Percentiles rank a stretch among this genome's conserved stretches.
Evolutionary conservation across 1,140 invertebrate species (phyloP).

Genomic region (Acromyrmex charruanus): DNA sequence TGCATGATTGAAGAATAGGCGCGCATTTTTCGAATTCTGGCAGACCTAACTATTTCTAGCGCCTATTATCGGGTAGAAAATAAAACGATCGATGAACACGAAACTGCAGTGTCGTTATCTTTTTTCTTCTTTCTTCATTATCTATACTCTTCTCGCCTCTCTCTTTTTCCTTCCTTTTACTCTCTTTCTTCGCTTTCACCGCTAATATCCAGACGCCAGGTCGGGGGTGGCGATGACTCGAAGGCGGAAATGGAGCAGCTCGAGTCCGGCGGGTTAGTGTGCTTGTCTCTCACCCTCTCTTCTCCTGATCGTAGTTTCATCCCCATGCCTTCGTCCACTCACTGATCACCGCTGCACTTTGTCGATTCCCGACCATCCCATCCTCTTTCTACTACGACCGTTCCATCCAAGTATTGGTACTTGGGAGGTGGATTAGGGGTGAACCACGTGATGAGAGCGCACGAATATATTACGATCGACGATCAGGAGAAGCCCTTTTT

Average conservation of each 20-base stretch:
- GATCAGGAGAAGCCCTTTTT: slow-evolving; percentile 63
- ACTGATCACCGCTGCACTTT: slow-evolving; percentile 59
- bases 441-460: slow-evolving; percentile 59
- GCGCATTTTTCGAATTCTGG: not conserved
- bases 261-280: slow-evolving; percentile 73
- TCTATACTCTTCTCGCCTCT: slow-evolving; percentile 37
- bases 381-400: slow-evolving; percentile 38
- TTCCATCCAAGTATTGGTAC: slow-evolving; percentile 71
- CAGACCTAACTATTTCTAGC: slow-evolving; percentile 11
- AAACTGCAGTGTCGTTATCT: slow-evolving; percentile 48
- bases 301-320: slow-evolving; percentile 52
- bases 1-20: not conserved
- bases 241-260: slow-evolving; percentile 80
- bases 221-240: slow-evolving; percentile 68
- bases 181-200: slow-evolving; percentile 53
- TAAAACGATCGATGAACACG: slow-evolving; percentile 54
- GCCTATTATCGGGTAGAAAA: slow-evolving; percentile 44
- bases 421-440: slow-evolving; percentile 53
- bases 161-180: slow-evolving; percentile 51
- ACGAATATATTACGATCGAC: slow-evolving; percentile 77
- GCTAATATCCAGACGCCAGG: slow-evolving; percentile 73
- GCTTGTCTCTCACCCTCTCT: slow-evolving; percentile 64
- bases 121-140: slow-evolving; percentile 68
- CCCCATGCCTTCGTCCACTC: slow-evolving; percentile 49
- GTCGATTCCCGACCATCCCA: slow-evolving; percentile 9